Evolutionary conservation across 1,140 invertebrate genomes (phyloP).

Genomic region (Andrena cerasifolii): DNA sequence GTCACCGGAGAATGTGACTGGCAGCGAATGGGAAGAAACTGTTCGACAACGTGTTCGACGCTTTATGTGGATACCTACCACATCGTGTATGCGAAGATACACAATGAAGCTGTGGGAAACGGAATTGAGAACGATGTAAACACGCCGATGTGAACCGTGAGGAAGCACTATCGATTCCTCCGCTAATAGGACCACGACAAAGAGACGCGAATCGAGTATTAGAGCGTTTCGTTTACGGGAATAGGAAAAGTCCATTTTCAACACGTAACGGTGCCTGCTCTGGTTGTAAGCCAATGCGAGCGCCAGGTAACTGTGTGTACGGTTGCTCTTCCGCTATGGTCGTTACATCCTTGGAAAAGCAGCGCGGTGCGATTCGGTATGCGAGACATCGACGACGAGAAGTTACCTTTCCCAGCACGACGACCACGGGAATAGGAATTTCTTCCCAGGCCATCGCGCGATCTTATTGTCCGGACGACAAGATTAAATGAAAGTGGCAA

Average conservation of each 20-base stretch:
- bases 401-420: conserved; percentile 3
- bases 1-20: neutral
- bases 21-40: no score
- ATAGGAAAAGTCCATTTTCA: conserved; percentile 40
- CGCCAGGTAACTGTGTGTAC: conserved; percentile 21
- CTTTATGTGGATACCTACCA: neutral
- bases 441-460: conserved; percentile 1
- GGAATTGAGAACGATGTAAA: conserved; percentile 22
- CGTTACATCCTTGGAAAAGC: neutral
- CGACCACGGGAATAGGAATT: conserved; percentile 11
- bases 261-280: conserved; percentile 19
- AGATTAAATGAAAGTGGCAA: neutral
- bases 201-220: neutral
- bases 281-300: neutral
- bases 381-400: conserved; percentile 1
- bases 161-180: conserved; percentile 18
- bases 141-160: neutral
- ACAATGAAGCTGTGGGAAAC: neutral
- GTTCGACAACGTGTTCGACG: no score
- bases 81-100: neutral
- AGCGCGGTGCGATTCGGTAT: conserved; percentile 7
- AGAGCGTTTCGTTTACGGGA: conserved; percentile 7
- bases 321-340: neutral
- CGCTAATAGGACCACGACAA: conserved; percentile 18
- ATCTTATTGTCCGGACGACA: neutral